Evolutionary conservation across 1,140 invertebrate species (phyloP).

Genomic region (Apis dorsata): DNA sequence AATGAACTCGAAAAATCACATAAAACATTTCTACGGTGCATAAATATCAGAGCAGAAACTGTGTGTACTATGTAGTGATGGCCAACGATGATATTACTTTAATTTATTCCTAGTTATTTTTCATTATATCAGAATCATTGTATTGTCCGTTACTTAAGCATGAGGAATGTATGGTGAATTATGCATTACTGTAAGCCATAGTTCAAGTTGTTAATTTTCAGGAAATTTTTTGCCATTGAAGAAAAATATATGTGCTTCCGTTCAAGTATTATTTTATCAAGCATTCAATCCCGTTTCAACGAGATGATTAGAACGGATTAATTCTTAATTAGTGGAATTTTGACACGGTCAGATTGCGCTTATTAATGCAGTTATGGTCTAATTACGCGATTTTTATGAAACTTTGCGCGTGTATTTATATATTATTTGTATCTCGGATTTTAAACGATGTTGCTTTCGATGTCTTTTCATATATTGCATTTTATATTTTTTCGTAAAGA

Average conservation of each 20-base stretch:
- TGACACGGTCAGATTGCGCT: slow-evolving; percentile 68
- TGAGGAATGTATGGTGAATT: slow-evolving; percentile 2
- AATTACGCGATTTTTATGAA: slow-evolving; percentile 64
- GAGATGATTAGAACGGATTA: slow-evolving; percentile 58
- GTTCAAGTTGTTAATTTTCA: background rate
- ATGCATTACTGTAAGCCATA: too few relatives aligned
- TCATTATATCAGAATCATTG: slow-evolving; percentile 15
- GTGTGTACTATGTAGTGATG: slow-evolving; percentile 14
- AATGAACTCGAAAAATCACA: slow-evolving; percentile 51
- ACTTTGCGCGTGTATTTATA: background rate
- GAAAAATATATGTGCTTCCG: background rate
- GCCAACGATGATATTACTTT: slow-evolving; percentile 35
- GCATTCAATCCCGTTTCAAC: slow-evolving; percentile 37
- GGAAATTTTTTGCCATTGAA: background rate
- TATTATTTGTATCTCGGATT: background rate
- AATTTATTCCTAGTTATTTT: slow-evolving; percentile 12
- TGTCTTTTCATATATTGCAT: too few relatives aligned
- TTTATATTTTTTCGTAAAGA: background rate
- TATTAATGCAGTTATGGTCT: slow-evolving; percentile 75
- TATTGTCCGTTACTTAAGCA: slow-evolving; percentile 12
- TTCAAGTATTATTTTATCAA: background rate
- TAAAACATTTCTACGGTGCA: slow-evolving; percentile 18
- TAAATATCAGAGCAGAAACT: slow-evolving; percentile 49
- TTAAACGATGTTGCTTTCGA: slow-evolving; percentile 6
- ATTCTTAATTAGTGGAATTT: slow-evolving; percentile 69